Evolutionary conservation across 2,113 vertebrate species (phyloP).

Genomic region (Cynocephalus volans): DNA sequence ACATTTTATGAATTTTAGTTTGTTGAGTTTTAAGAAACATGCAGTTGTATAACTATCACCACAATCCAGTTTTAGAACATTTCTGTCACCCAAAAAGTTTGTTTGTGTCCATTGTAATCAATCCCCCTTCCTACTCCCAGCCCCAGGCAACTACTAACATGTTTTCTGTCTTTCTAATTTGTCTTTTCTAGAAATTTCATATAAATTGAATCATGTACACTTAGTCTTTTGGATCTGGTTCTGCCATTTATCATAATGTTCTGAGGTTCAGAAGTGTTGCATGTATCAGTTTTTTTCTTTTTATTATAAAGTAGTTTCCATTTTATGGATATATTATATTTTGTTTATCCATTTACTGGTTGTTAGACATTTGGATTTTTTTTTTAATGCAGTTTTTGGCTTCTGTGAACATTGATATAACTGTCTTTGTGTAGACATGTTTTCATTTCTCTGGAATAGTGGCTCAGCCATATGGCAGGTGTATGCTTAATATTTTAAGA

Average conservation of each 20-base stretch:
- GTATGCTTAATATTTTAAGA: background rate
- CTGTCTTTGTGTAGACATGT: background rate
- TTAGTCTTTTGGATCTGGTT: background rate
- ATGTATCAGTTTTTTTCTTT: background rate
- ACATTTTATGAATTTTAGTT: no score
- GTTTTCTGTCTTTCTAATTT: constrained; percentile 9
- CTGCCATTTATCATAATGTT: background rate
- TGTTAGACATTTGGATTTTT: background rate
- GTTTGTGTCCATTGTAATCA: background rate
- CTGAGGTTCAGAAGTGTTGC: background rate
- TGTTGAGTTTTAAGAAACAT: background rate
- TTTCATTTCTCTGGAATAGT: background rate
- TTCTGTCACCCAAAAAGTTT: background rate
- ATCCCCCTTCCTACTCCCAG: fast-evolving
- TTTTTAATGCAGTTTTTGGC: background rate
- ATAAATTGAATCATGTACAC: background rate
- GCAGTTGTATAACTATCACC: background rate
- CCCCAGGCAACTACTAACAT: background rate
- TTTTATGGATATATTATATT: background rate
- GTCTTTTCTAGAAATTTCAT: constrained; percentile 49
- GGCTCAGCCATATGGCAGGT: background rate
- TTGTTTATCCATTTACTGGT: background rate
- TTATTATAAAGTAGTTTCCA: background rate
- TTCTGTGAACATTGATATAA: background rate
- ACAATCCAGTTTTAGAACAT: background rate